Base-by-base conservation (phyloP, 2,888 invertebrate species). In the Halocaridina rubra region DNA sequence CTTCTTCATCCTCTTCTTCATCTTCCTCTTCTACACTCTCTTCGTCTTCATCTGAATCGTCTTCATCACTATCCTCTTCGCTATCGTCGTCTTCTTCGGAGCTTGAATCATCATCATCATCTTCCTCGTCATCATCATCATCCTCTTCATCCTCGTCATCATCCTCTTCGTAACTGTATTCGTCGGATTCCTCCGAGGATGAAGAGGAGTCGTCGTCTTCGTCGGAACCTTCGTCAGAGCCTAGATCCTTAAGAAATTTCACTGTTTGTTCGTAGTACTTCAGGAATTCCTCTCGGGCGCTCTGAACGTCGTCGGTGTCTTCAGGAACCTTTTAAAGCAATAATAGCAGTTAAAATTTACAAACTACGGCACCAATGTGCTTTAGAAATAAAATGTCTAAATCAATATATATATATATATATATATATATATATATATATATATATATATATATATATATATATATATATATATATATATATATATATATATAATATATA, bases 301-400 rank as follows among this genome's bases (percentile, higher is more conserved):
- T 64, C 4, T 69, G 33, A 1, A 84, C 84, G 16, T 84, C 84
- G 19, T 53, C 67, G 10, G 84, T 84, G 32, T 84, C 74, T 19
- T 79, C 67, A 22, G 84, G 84, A 10, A 64, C 79, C 84, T 84
- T n/a, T n/a, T n/a, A n/a, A n/a, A n/a, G n/a, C n/a, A n/a, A n/a
- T n/a, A n/a, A n/a, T n/a, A n/a, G n/a, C n/a, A n/a, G n/a, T n/a
- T n/a, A n/a, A n/a, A n/a, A n/a, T n/a, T n/a, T n/a, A n/a, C n/a
- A n/a, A n/a, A n/a, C n/a, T n/a, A n/a, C n/a, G n/a, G n/a, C n/a
- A n/a, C n/a, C n/a, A n/a, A n/a, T n/a, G n/a, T n/a, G n/a, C n/a
- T n/a, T n/a, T n/a, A n/a, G n/a, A n/a, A n/a, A n/a, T n/a, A n/a
- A n/a, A n/a, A n/a, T n/a, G n/a, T n/a, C n/a, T n/a, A n/a, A n/a